A percentile compares a stretch with the other conserved stretches of the same genome.
Conservation (phyloP, 2,888 invertebrate genomes). For the Ditylenchus weischeri region DNA sequence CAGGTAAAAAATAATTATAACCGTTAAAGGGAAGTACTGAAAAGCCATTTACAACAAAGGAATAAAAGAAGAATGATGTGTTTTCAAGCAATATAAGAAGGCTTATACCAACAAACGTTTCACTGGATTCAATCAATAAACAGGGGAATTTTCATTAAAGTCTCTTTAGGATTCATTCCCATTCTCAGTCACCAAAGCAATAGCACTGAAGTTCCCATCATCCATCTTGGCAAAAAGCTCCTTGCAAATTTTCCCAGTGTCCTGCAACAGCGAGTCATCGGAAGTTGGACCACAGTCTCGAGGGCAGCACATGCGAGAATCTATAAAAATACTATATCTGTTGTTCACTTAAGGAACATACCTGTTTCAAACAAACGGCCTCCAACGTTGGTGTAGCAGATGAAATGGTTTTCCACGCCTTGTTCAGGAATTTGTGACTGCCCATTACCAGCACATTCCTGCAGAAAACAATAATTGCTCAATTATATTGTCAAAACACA, state of each 20-base stretch:
- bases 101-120: too few relatives aligned
- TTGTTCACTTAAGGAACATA: constrained; percentile 18
- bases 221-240: constrained; percentile 47
- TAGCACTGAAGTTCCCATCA: constrained; percentile 46
- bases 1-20: too few relatives aligned
- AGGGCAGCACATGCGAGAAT: constrained; percentile 48
- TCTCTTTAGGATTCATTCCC: too few relatives aligned
- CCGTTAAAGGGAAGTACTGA: too few relatives aligned
- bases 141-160: too few relatives aligned
- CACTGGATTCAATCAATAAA: too few relatives aligned
- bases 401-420: constrained; percentile 55
- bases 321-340: constrained; percentile 30
- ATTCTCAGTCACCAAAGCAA: constrained; percentile 44
- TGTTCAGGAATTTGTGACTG: constrained; percentile 42
- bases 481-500: constrained; percentile 1
- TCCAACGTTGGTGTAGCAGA: constrained; percentile 45
- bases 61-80: too few relatives aligned
- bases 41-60: too few relatives aligned
- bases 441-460: constrained; percentile 41
- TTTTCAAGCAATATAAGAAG: too few relatives aligned
- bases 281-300: constrained; percentile 47
- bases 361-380: constrained; percentile 53
- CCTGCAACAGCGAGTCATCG: constrained; percentile 42
- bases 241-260: constrained; percentile 45
- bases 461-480: not conserved